Evolutionary conservation across 2,888 invertebrate species (phyloP).

Genomic region (Polydrusus cervinus): DNA sequence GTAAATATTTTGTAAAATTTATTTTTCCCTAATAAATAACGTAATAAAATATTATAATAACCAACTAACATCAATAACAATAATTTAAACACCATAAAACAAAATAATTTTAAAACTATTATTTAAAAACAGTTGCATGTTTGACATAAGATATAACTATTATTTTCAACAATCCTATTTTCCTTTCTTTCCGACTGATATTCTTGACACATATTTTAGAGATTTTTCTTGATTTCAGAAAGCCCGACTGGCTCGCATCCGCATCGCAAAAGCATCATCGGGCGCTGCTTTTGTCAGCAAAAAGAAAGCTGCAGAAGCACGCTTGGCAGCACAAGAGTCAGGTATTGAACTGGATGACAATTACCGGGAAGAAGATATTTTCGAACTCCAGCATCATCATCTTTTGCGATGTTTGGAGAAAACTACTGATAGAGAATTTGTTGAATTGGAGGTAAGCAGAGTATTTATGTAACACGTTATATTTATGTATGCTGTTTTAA

Average conservation of each 20-base stretch:
- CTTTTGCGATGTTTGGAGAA: constrained; percentile 97
- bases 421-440: constrained; percentile 98
- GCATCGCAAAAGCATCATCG: constrained; percentile 98
- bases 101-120: not conserved
- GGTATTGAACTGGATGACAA: constrained; percentile 94
- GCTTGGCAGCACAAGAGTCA: constrained; percentile 93
- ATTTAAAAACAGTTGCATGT: not conserved
- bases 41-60: too few species aligned
- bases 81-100: too few species aligned
- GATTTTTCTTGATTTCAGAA: constrained; percentile 82
- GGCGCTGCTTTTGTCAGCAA: constrained; percentile 98
- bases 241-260: constrained; percentile 97
- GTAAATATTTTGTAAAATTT: too few species aligned
- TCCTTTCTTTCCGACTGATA: not conserved
- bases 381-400: constrained; percentile 99
- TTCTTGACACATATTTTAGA: constrained; percentile 10
- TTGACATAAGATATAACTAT: not conserved
- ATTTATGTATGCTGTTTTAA: too few species aligned
- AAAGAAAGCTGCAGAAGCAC: constrained; percentile 98
- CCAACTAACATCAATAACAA: too few species aligned
- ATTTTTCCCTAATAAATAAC: too few species aligned
- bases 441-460: constrained; percentile 86
- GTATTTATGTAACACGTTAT: not conserved
- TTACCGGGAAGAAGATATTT: constrained; percentile 95
- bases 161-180: constrained; percentile 1